These are phyloP conservation scores for Phocides pigmalion DNA, from an alignment of 1,140 invertebrate species.

Conservation along the genomic window DNA sequence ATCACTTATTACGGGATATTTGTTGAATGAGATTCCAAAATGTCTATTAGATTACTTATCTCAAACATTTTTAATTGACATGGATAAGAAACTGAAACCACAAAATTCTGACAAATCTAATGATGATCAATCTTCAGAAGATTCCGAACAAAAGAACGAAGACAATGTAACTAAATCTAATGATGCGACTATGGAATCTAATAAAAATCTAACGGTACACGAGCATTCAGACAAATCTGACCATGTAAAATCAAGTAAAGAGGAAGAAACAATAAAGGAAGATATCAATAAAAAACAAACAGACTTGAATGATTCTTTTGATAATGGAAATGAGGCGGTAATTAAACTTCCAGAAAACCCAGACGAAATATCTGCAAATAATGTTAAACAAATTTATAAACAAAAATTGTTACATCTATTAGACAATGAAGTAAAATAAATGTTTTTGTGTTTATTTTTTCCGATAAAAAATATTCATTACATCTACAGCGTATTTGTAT, in stretches of 20 bases:
- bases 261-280: not conserved
- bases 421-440: conserved; percentile 2
- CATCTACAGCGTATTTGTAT: no score
- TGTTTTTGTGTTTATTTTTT: no score
- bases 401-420: not conserved
- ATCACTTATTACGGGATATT: conserved; percentile 48
- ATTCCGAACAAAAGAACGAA: no score
- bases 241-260: not conserved
- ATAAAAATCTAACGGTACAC: not conserved
- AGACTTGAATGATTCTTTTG: not conserved
- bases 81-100: not conserved
- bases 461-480: no score
- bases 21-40: conserved; percentile 45
- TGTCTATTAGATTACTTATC: conserved; percentile 38
- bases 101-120: not conserved
- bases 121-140: not conserved
- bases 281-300: not conserved
- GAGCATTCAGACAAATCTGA: not conserved
- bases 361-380: not conserved
- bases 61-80: conserved; percentile 10
- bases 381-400: not conserved
- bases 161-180: no score
- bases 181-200: no score
- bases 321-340: not conserved
- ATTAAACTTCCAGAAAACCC: not conserved